phyloP scores from a whole-genome alignment of 30 jellyfish, hydroid and myxozoan genomes.

The Cassiopea xamachana region DNA sequence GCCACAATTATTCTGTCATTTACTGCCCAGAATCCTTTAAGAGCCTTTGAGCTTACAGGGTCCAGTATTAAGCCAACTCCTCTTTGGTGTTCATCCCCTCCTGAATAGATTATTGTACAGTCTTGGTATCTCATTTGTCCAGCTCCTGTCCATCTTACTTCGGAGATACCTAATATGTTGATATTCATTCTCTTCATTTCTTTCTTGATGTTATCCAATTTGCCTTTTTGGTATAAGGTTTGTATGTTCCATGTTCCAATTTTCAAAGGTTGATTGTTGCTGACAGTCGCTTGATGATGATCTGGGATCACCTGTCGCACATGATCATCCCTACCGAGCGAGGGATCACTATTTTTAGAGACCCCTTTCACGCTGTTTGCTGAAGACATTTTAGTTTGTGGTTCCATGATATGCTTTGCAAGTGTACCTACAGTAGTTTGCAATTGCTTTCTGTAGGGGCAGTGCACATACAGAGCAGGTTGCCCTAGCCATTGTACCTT shows the following conservation, averaged over 20 bases:
- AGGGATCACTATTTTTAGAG: no score
- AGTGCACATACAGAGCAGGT: no score
- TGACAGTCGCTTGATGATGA: no score
- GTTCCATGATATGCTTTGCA: no score
- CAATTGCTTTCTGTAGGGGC: no score
- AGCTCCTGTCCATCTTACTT: conserved; percentile 8
- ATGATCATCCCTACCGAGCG: no score
- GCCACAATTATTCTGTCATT: not conserved
- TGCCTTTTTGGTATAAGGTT: conserved; percentile 15
- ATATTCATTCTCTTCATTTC: conserved; percentile 32
- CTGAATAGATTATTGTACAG: not conserved
- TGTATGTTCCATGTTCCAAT: conserved; percentile 54
- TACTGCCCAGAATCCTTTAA: conserved; percentile 16
- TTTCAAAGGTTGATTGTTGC: conserved; percentile 3
- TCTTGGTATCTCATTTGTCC: not conserved
- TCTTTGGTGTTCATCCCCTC: conserved; percentile 13
- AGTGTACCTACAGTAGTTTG: no score
- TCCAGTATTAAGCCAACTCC: conserved; percentile 42
- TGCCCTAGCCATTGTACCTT: no score
- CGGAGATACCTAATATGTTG: conserved; percentile 28
- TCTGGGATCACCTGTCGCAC: no score
- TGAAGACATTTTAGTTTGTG: no score
- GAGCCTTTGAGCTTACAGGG: not conserved
- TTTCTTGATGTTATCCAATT: no score
- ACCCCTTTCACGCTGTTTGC: no score